Percentiles rank a stretch among this genome's conserved stretches.
Evolutionary conservation across 2,888 invertebrate species (phyloP).

Genomic region (Nymphalis c-album): DNA sequence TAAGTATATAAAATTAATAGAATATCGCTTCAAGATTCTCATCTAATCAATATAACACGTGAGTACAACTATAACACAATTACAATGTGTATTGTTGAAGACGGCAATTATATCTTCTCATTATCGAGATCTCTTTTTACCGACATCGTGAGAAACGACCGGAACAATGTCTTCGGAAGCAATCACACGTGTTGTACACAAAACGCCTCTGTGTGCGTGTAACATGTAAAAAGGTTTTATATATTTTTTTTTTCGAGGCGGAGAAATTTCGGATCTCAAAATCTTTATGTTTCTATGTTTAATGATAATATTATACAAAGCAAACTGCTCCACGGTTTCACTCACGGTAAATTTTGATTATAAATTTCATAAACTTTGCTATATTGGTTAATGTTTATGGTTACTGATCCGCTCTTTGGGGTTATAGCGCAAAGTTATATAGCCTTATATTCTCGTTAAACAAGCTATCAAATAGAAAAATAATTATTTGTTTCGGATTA

Average conservation of each 20-base stretch:
- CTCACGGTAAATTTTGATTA: too few relatives aligned
- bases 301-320: too few relatives aligned
- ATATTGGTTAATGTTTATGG: too few relatives aligned
- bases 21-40: neutral
- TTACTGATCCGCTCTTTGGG: too few relatives aligned
- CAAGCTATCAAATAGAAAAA: too few relatives aligned
- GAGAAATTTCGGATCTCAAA: neutral
- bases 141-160: conserved; percentile 63
- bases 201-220: neutral
- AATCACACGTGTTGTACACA: conserved; percentile 31
- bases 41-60: conserved; percentile 15
- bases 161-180: conserved; percentile 73
- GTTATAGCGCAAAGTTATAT: too few relatives aligned
- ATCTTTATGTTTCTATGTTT: neutral
- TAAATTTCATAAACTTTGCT: too few relatives aligned
- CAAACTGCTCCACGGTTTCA: too few relatives aligned
- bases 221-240: conserved; percentile 1
- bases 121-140: conserved; percentile 60
- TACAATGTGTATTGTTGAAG: conserved; percentile 41
- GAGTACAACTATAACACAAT: conserved; percentile 35
- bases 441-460: too few relatives aligned
- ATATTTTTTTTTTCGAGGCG: neutral
- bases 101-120: conserved; percentile 55
- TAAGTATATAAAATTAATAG: neutral
- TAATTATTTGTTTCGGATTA: too few relatives aligned